Conservation (phyloP, 2,797 vertebrate species). For the Neosilurus mollespiculum region DNA sequence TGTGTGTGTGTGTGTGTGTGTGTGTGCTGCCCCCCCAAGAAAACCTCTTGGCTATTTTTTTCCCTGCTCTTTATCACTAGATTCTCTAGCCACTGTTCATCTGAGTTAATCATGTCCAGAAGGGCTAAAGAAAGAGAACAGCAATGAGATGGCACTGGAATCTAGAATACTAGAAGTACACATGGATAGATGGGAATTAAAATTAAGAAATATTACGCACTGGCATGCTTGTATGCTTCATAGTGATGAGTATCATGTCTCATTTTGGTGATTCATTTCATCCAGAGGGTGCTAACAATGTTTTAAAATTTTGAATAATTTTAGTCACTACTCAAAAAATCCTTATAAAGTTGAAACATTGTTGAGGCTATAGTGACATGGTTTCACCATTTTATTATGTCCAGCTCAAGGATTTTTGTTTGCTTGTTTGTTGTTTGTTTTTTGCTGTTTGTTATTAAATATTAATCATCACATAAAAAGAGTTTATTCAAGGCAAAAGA, state of each 20-base stretch:
- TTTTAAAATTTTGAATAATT: background rate
- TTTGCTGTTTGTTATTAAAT: background rate
- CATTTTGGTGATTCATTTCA: background rate
- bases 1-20: slow-evolving; percentile 17
- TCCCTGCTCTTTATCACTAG: slow-evolving; percentile 41
- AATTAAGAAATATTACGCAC: slow-evolving; percentile 21
- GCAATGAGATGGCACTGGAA: slow-evolving; percentile 18
- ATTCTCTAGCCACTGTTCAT: slow-evolving; percentile 45
- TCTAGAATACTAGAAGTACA: background rate
- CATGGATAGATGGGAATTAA: background rate
- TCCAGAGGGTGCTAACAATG: background rate
- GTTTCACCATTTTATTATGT: background rate
- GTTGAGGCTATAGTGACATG: background rate
- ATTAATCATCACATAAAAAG: background rate
- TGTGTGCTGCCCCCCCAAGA: background rate
- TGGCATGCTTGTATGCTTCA: slow-evolving; percentile 6
- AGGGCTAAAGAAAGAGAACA: slow-evolving; percentile 14
- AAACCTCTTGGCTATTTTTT: slow-evolving; percentile 46
- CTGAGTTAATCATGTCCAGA: slow-evolving; percentile 18
- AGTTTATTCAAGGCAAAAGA: background rate
- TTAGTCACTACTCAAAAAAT: background rate
- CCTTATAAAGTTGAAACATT: background rate
- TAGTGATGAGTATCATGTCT: background rate
- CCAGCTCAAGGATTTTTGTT: background rate
- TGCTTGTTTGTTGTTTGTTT: no score